Conservation (phyloP, 2,797 vertebrate genomes). For the Syngnathus acus region DNA sequence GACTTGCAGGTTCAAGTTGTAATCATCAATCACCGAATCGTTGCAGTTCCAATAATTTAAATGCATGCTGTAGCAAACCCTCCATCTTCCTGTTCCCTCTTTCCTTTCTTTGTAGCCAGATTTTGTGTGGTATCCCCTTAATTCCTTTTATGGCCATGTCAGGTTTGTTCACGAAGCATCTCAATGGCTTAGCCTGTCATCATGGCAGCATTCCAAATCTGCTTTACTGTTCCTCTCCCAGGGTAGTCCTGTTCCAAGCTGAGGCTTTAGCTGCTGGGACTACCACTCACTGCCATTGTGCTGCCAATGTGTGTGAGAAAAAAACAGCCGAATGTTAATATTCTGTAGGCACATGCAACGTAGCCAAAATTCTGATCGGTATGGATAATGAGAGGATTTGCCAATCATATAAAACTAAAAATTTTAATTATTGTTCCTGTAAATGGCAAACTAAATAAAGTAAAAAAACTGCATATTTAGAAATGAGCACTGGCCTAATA, state of each 20-base stretch:
- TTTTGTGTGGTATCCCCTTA: constrained; percentile 54
- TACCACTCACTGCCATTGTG: constrained; percentile 12
- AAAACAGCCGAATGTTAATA: neutral
- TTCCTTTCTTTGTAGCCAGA: constrained; percentile 25
- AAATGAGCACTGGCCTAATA: too few relatives aligned
- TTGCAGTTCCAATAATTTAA: constrained; percentile 4
- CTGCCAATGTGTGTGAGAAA: neutral
- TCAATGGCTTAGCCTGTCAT: constrained; percentile 57
- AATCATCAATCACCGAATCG: neutral
- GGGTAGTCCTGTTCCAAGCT: constrained; percentile 32
- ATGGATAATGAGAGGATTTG: neutral
- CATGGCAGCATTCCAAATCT: constrained; percentile 43
- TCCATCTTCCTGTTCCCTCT: constrained; percentile 14
- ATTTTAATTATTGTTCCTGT: too few relatives aligned
- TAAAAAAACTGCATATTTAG: too few relatives aligned
- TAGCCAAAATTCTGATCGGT: neutral
- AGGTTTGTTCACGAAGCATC: constrained; percentile 52
- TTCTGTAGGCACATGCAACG: neutral
- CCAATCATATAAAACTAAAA: too few relatives aligned
- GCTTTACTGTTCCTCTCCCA: constrained; percentile 50
- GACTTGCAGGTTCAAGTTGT: neutral
- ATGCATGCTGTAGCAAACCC: constrained; percentile 14
- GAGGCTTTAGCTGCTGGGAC: constrained; percentile 25
- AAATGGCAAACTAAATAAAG: too few relatives aligned
- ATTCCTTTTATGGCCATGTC: constrained; percentile 48